Percentiles rank a stretch among this genome's conserved stretches.
Evolutionary conservation across 1,140 invertebrate genomes (phyloP).

Genomic region (Sminthurides bifidus): DNA sequence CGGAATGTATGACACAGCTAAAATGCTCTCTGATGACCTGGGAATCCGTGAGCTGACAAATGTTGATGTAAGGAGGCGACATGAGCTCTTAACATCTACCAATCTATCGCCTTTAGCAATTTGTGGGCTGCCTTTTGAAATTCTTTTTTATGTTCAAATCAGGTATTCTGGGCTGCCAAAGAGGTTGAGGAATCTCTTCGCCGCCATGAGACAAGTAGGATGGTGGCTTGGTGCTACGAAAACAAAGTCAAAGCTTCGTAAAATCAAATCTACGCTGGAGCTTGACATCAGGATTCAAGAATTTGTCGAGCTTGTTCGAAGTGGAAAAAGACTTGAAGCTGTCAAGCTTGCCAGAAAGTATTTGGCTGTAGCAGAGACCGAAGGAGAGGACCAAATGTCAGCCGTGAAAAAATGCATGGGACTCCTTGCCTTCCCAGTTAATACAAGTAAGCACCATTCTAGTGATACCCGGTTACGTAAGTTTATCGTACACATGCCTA

Average conservation of each 20-base stretch:
- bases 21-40: constrained; percentile 66
- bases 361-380: constrained; percentile 71
- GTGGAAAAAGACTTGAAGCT: constrained; percentile 73
- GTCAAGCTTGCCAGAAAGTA: constrained; percentile 86
- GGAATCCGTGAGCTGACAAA: constrained; percentile 82
- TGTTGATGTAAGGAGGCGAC: constrained; percentile 48
- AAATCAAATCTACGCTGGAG: constrained; percentile 27
- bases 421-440: constrained; percentile 75
- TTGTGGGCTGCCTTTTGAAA: background rate
- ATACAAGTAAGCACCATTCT: constrained; percentile 47
- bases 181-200: constrained; percentile 47
- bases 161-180: constrained; percentile 33
- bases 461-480: background rate
- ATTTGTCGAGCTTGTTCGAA: constrained; percentile 86
- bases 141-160: background rate
- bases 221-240: constrained; percentile 93
- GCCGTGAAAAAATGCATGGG: constrained; percentile 92
- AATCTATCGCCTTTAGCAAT: background rate
- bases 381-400: constrained; percentile 64
- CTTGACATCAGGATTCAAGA: constrained; percentile 41
- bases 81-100: background rate
- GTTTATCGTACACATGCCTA: background rate
- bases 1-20: constrained; percentile 89
- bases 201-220: constrained; percentile 62
- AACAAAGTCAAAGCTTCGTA: constrained; percentile 77